These are phyloP conservation scores for Leistus spinibarbis DNA, from an alignment of 2,888 invertebrate genomes.

Conservation along the genomic window DNA sequence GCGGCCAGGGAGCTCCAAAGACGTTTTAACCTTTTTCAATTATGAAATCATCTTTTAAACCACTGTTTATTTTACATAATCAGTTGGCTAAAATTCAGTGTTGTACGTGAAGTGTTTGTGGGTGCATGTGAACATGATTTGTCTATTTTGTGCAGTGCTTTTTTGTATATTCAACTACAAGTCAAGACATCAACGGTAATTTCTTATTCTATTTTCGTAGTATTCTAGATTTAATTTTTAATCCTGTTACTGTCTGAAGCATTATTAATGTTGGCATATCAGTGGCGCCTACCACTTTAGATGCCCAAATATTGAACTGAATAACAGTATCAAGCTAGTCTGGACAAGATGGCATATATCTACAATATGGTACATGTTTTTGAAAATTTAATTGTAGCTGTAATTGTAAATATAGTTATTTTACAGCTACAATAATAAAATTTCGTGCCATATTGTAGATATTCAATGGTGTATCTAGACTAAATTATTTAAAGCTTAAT, in stretches of 20 bases:
- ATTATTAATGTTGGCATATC: too few species aligned
- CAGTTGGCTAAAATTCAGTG: not conserved
- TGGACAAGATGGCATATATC: too few species aligned
- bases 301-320: too few species aligned
- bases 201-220: not conserved
- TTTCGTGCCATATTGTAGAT: too few species aligned
- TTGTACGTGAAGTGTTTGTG: not conserved
- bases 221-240: not conserved
- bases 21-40: not conserved
- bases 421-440: too few species aligned
- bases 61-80: not conserved
- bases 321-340: too few species aligned
- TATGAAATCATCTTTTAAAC: conserved; percentile 21
- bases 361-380: too few species aligned
- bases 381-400: too few species aligned
- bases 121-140: not conserved
- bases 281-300: too few species aligned
- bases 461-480: too few species aligned
- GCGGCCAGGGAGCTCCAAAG: not conserved
- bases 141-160: not conserved
- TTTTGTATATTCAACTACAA: not conserved
- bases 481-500: too few species aligned
- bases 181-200: not conserved
- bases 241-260: not conserved
- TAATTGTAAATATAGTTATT: too few species aligned